Base-by-base conservation (phyloP, 92 coral and sea anemone genomes). In the Diadumene lineata region DNA sequence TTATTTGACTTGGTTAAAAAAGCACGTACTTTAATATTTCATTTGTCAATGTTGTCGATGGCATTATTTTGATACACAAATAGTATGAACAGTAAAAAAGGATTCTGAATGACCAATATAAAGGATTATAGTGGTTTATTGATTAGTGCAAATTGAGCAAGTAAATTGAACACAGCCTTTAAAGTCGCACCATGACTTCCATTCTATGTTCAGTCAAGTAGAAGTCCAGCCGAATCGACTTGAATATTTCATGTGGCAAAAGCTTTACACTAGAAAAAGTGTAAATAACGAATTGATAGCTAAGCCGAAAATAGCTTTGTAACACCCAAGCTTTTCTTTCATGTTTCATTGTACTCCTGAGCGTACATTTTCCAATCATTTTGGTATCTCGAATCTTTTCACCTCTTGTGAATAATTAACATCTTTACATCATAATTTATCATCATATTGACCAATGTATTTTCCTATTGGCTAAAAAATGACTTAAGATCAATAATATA, bases 211-310 rank as follows among this genome's bases (percentile, higher is more conserved):
- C 31, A 62, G 43, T 13, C 2, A 58, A 62, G 31, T 62, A 15
- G n/a, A 13, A 62, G 22, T 23, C 68, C 43, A 38, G 3, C 68
- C 23, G 68, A 31, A 26, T 6, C 4, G 2, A 30, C n/a, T 62
- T 62, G 28, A 62, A 62, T 28, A 62, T 62, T 62, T 62, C 32
- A 62, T 62, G 4, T 17, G 2, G 29, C 22, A 58, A 58, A 58
- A 26, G 27, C 7, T 22, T 1, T 11, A 31, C 64, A 22, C 24
- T 53, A 9, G 60, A n/a, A n/a, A n/a, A n/a, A n/a, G 10, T 38
- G 48, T 38, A 38, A 38, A 38, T 9, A 58, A 58, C 31, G 1
- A 26, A 4, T 3, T 58, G 31, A 17, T 2, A 58, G 31, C 64
- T 28, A 62, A 19, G 43, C 8, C 2, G 11, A 28, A 62, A 62